Base-by-base conservation (phyloP, 2,113 vertebrate species). In the Notiomystis cincta region DNA sequence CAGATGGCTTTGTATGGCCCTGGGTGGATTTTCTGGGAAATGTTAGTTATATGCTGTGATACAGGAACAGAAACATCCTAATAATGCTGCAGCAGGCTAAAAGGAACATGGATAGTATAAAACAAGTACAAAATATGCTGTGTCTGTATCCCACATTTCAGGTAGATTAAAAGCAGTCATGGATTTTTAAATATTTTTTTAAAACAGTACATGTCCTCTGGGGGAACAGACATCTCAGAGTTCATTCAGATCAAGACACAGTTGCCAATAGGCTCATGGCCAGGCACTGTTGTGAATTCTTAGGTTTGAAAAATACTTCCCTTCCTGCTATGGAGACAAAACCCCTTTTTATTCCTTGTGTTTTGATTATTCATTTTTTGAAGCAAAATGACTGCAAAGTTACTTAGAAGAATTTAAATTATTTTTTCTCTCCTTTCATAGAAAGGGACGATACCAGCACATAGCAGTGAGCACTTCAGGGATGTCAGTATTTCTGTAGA, bases 291-390 rank as follows among this genome's bases (percentile, higher is more conserved):
- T 94, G 92, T 84, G 92, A 93, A 89, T 96, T 78, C 82, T 94
- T 94, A 60, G 40, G 72, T 93, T 87, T 93, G 88, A 95, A 95
- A 96, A 96, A 92, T 94, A 90, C 69, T 95, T 96, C 80, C 80
- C 45, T 92, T 96, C 80, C 88, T 93, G 72, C 92, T 93, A 75
- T 90, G 53, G 76, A 96, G 84, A 96, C 90, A 94, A 96, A 94
- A 57, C 1, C 16, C 53, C 28, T 53, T 92, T 93, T 90, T 94
- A 89, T 54, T 95, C 31, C 50, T 87, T 90, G n/a, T 97, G 87
- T 53, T 95, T 94, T 90, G 85, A 83, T 95, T 84, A 81, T 90
- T 96, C 64, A 45, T 87, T 86, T 97, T 95, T 94, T 72, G 77
- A 91, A 90, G 60, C 35, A 83, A 90, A 90, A 88, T 78, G 38